Conservation (phyloP, 2,888 invertebrate species). For the Strigamia transsilvanica region DNA sequence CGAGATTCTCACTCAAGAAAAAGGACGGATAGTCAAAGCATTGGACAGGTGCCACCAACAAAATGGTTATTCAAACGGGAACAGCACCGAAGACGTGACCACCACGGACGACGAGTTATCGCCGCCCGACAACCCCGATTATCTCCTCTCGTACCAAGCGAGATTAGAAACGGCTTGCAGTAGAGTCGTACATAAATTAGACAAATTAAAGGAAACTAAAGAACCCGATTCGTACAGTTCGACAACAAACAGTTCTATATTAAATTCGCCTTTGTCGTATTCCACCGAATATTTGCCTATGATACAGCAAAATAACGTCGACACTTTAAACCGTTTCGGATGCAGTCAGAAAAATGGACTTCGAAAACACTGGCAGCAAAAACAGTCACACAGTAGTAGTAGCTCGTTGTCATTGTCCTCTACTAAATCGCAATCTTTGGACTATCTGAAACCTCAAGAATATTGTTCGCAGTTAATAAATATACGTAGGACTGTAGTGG, state of each 20-base stretch:
- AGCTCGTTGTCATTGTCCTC: slow-evolving; percentile 24
- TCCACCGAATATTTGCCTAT: slow-evolving; percentile 22
- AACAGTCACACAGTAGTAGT: slow-evolving; percentile 1
- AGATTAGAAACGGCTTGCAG: slow-evolving; percentile 48
- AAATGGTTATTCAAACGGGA: slow-evolving; percentile 13
- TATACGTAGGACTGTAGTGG: slow-evolving; percentile 48
- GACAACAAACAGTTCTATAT: background rate
- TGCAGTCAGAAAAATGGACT: background rate
- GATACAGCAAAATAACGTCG: background rate
- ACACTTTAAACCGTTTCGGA: background rate
- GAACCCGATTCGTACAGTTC: background rate
- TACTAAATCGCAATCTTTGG: slow-evolving; percentile 14
- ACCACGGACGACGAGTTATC: background rate
- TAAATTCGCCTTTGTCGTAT: slow-evolving; percentile 3
- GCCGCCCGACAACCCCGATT: slow-evolving; percentile 21
- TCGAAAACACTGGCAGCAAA: background rate
- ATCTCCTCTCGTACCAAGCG: slow-evolving; percentile 49
- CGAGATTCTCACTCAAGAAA: slow-evolving; percentile 52
- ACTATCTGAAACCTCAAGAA: slow-evolving; percentile 35
- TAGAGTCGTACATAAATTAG: slow-evolving; percentile 39
- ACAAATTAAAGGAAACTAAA: slow-evolving; percentile 13
- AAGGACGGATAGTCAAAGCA: background rate
- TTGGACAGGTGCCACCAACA: background rate
- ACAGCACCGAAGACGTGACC: background rate
- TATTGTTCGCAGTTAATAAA: slow-evolving; percentile 46